Evolutionary conservation across 1,140 invertebrate species (phyloP), one percentile per base, ranked within the genome.

Genomic region (Drosophila lowei): DNA sequence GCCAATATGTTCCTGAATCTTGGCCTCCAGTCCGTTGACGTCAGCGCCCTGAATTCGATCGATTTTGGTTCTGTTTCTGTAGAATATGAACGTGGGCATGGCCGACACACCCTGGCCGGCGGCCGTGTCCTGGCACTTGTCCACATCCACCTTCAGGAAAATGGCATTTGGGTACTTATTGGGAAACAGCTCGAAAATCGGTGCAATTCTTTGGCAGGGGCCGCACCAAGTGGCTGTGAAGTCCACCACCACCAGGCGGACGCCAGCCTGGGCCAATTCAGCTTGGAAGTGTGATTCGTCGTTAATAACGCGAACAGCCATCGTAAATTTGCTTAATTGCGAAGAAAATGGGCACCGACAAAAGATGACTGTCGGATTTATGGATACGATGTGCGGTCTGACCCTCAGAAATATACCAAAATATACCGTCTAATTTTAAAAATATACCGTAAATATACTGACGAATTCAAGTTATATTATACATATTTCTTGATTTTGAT

Each of bases 71-170:
- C 95, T 94, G 90, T 98, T 99, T 68, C 95, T 95, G 90, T 97
- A 99, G 86, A 99, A 98, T 66, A 98, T 95, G 90, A 99, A 99
- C 6, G 99, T 99, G 6, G 99, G 99, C 97, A 99, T 99, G 2
- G 97, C 97, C 66, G 94, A 95, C 15, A 99, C 96, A 44, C 96
- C 96, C 90, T 99, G 95, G 18, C 93, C 92, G 21, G 94, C 93
- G 2, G 98, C 97, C 28, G 96, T 97, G 84, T 97, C 97, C 48
- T 95, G 94, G 83, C 97, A 97, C 84, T 95, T 94, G 88, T 98
- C 96, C 21, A 98, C 97, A 92, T 99, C 98, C 2, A 99, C 96
- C 93, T 99, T 99, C 0, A 99, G 92, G 91, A 99, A 99, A 6
- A 98, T 93, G 7, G 97, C 97, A 80, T 95, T 94, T 1, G 96